Percentiles rank a stretch among this genome's conserved stretches.
Evolutionary conservation across 2,113 vertebrate species (phyloP).

Genomic region (Lipotes vexillifer): DNA sequence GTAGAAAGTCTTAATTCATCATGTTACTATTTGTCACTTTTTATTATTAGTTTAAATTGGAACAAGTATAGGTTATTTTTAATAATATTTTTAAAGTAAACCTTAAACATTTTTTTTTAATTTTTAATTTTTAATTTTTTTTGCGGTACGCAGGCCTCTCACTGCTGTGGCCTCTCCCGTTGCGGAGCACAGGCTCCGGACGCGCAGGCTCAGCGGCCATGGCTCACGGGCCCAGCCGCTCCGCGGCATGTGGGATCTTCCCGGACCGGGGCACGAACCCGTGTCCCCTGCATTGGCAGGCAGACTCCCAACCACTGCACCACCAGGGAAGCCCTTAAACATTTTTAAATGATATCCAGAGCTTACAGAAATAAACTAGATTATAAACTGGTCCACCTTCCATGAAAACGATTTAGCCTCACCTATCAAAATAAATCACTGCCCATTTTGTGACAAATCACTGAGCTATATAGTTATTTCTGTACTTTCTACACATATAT

Average conservation of each 20-base stretch:
- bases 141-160: no score
- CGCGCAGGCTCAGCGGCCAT: no score
- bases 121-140: no score
- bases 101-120: not conserved
- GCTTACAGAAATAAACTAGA: not conserved
- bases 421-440: not conserved
- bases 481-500: not conserved
- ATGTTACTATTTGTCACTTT: conserved; percentile 11
- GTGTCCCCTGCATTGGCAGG: no score
- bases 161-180: no score
- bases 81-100: conserved; percentile 14
- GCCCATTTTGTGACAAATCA: not conserved
- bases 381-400: not conserved
- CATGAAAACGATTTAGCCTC: not conserved
- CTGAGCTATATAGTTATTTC: not conserved
- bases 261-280: no score
- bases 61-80: not conserved
- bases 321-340: no score
- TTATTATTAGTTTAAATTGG: not conserved
- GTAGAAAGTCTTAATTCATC: not conserved
- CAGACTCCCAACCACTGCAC: no score
- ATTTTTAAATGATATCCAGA: not conserved
- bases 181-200: no score
- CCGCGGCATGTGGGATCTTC: no score
- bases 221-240: no score